Evolutionary conservation across 2,888 invertebrate genomes (phyloP), one percentile per base, ranked within the genome.

Genomic region (Apodemia zela): DNA sequence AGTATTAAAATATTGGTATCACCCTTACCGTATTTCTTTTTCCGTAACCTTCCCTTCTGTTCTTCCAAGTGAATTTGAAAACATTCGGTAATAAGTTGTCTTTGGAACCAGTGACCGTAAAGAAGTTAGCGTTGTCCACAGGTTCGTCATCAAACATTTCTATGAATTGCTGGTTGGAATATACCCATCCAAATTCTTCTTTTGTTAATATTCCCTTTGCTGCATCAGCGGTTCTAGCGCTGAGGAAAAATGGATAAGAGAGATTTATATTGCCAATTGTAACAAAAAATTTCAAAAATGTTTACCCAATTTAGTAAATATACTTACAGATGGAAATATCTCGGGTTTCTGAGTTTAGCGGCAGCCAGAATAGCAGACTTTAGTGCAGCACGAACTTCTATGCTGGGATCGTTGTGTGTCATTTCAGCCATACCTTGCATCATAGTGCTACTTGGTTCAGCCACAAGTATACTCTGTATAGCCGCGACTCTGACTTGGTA

Each of bases 341-440:
- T 85, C 0, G 87, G 84, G 59, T 80, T 79, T 64, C 85, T 79
- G 45, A 94, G 78, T 66, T 88, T 66, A 65, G 94, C 92, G 25
- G 94, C 93, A 49, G 85, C 82, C 75, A 90, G 79, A 65, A 96
- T 94, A n/a, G 87, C 85, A 29, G 93, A 92, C 75, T 94, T 94
- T 8, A 95, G 93, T n/a, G 92, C 93, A 64, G 94, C 89, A 68
- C 94, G 94, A 0, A 96, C 95, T 58, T 95, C 93, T 61, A 92
- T 82, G 76, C 93, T 94, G 18, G 87, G 86, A 73, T 96, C 96
- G 60, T 88, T 80, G 69, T 94, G 92, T 8, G 95, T 95, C 84
- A 93, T 93, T 73, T 93, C 87, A 21, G 96, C 96, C 94, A 96
- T 95, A 35, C 93, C 89, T 82, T 94, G 94, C 75, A 96, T 93